These are phyloP conservation scores for Drosophila rhopaloa DNA, from an alignment of 1,140 invertebrate genomes.

Conservation along the genomic window DNA sequence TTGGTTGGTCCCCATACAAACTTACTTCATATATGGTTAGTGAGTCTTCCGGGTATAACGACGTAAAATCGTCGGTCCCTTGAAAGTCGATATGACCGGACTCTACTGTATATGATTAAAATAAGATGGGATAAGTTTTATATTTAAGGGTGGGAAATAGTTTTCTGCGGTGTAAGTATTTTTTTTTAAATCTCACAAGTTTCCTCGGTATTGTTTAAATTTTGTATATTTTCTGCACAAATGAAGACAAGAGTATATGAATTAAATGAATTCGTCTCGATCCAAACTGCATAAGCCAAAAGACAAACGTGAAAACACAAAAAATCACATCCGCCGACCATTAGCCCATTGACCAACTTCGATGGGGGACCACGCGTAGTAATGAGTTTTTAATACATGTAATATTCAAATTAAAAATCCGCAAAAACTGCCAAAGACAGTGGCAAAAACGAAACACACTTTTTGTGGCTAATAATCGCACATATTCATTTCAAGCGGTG, in stretches of 20 bases:
- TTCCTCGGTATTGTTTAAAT: background rate
- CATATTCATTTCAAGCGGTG: conserved; percentile 74
- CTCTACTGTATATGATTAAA: too few species aligned
- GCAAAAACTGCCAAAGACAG: conserved; percentile 47
- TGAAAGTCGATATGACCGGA: too few species aligned
- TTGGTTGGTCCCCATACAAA: too few species aligned
- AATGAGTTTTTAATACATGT: conserved; percentile 82
- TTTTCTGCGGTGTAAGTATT: too few species aligned
- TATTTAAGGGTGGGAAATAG: too few species aligned
- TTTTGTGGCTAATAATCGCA: conserved; percentile 69
- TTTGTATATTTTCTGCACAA: background rate
- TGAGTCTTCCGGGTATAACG: too few species aligned
- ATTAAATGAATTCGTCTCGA: conserved; percentile 9
- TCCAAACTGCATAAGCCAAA: conserved; percentile 24
- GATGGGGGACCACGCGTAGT: conserved; percentile 56
- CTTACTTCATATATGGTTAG: too few species aligned
- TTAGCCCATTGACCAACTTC: conserved; percentile 79
- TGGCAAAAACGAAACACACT: conserved; percentile 63
- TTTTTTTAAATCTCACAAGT: background rate
- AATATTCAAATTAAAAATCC: conserved; percentile 78
- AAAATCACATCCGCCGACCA: conserved; percentile 55
- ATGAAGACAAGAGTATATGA: background rate
- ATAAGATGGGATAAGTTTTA: too few species aligned
- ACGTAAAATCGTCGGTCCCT: too few species aligned
- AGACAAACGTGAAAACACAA: background rate